Evolutionary conservation across 2,797 vertebrate species (phyloP).

Genomic region (Falco peregrinus): DNA sequence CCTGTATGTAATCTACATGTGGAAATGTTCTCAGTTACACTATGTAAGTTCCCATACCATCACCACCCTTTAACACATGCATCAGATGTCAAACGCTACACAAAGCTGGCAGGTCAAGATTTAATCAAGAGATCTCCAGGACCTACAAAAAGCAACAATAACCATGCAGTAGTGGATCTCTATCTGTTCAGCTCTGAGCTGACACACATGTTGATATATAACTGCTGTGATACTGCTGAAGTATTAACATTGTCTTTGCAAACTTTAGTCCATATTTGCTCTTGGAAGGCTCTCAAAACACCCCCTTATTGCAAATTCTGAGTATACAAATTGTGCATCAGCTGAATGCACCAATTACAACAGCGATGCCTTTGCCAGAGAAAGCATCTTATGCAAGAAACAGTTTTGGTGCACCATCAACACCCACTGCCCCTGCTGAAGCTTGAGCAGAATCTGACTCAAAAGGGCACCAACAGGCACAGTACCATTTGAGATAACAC

Average conservation of each 20-base stretch:
- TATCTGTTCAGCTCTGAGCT: neutral
- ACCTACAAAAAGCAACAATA: neutral
- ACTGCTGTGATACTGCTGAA: neutral
- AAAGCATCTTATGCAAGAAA: neutral
- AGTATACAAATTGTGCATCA: neutral
- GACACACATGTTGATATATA: neutral
- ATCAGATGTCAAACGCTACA: neutral
- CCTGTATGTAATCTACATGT: neutral
- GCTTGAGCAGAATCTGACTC: neutral
- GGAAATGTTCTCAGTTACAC: neutral
- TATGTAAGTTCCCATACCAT: neutral
- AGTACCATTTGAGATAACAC: neutral
- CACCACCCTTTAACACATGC: neutral
- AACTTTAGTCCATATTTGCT: neutral
- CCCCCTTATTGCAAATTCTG: neutral
- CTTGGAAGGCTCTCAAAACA: neutral
- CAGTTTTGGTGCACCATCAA: neutral
- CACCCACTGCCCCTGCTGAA: neutral
- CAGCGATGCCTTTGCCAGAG: neutral
- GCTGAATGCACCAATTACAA: neutral
- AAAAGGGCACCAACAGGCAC: neutral
- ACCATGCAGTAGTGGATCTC: neutral
- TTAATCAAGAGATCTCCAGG: neutral
- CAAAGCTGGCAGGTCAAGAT: neutral
- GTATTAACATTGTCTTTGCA: neutral